A percentile compares a stretch with the other conserved stretches of the same genome.
These are phyloP conservation scores for Eupeodes latifasciatus DNA, from an alignment of 2,888 invertebrate species.

Conservation along the genomic window DNA sequence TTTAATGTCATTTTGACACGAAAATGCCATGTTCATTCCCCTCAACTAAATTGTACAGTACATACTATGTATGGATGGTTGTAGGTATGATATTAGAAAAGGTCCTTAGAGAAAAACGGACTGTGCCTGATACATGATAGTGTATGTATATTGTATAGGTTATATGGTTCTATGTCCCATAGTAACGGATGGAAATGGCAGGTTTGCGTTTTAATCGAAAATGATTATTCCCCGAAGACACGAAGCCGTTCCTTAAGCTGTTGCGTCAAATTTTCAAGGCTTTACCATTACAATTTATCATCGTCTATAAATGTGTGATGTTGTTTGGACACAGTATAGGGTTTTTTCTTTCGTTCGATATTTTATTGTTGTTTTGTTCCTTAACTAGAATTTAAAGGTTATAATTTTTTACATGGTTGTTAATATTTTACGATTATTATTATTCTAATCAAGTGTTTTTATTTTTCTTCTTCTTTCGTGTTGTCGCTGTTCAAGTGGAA, in stretches of 20 bases:
- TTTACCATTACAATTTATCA: neutral
- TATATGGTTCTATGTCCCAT: neutral
- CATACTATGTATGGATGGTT: no score
- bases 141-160: no score
- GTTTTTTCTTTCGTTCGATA: no score
- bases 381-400: constrained; percentile 45
- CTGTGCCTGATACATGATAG: neutral
- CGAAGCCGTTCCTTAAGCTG: constrained; percentile 45
- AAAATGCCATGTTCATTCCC: constrained; percentile 27
- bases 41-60: neutral
- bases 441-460: constrained; percentile 53
- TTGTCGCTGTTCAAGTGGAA: constrained; percentile 19
- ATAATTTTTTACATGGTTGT: constrained; percentile 56
- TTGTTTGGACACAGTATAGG: neutral
- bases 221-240: constrained; percentile 66
- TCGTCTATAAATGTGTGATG: neutral
- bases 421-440: constrained; percentile 70
- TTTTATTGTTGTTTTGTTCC: neutral
- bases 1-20: constrained; percentile 71
- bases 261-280: constrained; percentile 54
- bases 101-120: neutral
- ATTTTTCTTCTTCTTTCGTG: neutral
- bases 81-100: neutral
- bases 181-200: constrained; percentile 53
- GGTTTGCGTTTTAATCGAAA: constrained; percentile 72